Evolutionary conservation across 1,140 invertebrate species (phyloP).

Genomic region (Anoplolepis gracilipes): DNA sequence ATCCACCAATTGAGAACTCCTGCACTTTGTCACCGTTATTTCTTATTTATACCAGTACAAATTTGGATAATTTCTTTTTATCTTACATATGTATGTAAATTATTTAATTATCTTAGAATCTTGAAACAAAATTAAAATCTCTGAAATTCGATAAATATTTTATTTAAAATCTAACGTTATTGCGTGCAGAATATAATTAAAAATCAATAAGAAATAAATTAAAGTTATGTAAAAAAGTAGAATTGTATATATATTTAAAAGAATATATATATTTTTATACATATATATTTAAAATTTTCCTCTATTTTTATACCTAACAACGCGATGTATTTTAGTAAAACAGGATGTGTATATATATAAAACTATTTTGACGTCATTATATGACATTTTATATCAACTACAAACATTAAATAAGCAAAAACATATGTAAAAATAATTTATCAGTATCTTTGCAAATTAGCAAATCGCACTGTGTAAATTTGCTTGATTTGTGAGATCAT

Average conservation of each 20-base stretch:
- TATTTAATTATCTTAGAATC: conserved; percentile 2
- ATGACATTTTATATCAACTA: background rate
- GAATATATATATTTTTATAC: too few relatives aligned
- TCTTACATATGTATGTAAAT: conserved; percentile 18
- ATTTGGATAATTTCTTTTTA: conserved; percentile 60
- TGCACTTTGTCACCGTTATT: conserved; percentile 81
- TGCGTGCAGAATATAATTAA: background rate
- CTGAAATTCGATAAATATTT: background rate
- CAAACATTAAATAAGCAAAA: background rate
- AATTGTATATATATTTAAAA: too few relatives aligned
- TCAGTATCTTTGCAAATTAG: background rate
- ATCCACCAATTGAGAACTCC: conserved; percentile 78
- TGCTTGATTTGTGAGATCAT: background rate
- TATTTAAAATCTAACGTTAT: background rate
- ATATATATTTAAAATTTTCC: background rate
- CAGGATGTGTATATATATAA: background rate
- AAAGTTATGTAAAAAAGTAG: background rate
- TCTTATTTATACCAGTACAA: conserved; percentile 45
- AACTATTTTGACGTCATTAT: too few relatives aligned
- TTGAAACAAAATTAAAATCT: background rate
- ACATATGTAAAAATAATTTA: background rate
- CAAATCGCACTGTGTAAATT: background rate
- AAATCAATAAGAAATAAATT: background rate
- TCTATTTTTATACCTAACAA: background rate
- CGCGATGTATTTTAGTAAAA: background rate